These are phyloP conservation scores for Ceraclea dissimilis DNA, from an alignment of 2,888 invertebrate genomes.

Conservation along the genomic window DNA sequence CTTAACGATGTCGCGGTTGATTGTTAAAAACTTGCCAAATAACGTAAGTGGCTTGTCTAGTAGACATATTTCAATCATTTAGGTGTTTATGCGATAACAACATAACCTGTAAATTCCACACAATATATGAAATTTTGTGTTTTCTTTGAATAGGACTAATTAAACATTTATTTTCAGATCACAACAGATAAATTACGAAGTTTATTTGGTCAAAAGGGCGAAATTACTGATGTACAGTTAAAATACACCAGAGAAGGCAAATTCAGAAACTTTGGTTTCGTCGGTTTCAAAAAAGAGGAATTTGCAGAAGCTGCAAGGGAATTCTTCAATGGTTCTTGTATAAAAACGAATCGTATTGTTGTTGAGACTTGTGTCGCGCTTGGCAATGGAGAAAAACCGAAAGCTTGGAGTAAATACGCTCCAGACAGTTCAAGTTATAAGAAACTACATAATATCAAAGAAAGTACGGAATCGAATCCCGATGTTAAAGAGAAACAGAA, in stretches of 20 bases:
- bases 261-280: constrained; percentile 89
- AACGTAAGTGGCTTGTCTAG: constrained; percentile 67
- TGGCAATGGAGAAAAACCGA: constrained; percentile 64
- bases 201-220: constrained; percentile 72
- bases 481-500: constrained; percentile 29
- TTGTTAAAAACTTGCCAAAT: constrained; percentile 86
- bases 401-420: constrained; percentile 91
- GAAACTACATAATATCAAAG: constrained; percentile 39
- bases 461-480: constrained; percentile 27
- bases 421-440: constrained; percentile 63
- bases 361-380: constrained; percentile 67
- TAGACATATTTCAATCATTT: too few species aligned
- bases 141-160: too few species aligned
- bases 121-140: too few species aligned
- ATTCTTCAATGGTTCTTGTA: constrained; percentile 76
- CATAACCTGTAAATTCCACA: too few species aligned
- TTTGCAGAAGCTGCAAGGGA: constrained; percentile 71
- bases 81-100: too few species aligned
- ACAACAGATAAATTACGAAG: constrained; percentile 68
- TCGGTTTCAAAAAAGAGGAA: constrained; percentile 78
- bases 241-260: constrained; percentile 88
- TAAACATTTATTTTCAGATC: constrained; percentile 53
- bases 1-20: constrained; percentile 68
- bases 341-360: constrained; percentile 73
- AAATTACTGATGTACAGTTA: constrained; percentile 86